Percentiles rank a stretch among this genome's conserved stretches.
Evolutionary conservation across 2,888 invertebrate genomes (phyloP).

Genomic region (Chymomyza amoena): DNA sequence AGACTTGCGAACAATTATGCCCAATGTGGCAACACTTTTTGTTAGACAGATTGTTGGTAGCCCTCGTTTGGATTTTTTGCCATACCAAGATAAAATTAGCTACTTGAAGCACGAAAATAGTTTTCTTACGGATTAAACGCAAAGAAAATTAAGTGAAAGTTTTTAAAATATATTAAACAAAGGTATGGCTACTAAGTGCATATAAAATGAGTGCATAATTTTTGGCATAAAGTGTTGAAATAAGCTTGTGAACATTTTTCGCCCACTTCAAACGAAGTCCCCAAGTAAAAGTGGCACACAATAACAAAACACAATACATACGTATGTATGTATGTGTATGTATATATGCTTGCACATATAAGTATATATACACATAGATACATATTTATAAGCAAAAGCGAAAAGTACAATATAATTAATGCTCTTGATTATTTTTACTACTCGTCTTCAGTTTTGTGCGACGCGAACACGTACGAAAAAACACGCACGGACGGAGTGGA

Average conservation of each 20-base stretch:
- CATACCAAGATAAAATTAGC: slow-evolving; percentile 4
- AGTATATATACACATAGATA: neutral
- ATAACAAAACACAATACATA: slow-evolving; percentile 24
- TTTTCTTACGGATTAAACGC: neutral
- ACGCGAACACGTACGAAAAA: slow-evolving; percentile 1
- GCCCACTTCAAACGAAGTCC: slow-evolving; percentile 3
- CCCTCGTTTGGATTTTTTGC: slow-evolving; percentile 17
- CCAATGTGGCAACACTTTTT: slow-evolving; percentile 25
- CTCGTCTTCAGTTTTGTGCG: slow-evolving; percentile 25
- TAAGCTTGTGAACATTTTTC: slow-evolving; percentile 1
- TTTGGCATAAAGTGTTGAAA: neutral
- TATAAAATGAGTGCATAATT: neutral
- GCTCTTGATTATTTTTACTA: slow-evolving; percentile 15
- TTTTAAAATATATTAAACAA: neutral
- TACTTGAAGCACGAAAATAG: neutral
- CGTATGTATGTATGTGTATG: neutral
- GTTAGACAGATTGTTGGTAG: neutral
- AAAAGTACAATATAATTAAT: slow-evolving; percentile 26
- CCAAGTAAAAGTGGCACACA: slow-evolving; percentile 37
- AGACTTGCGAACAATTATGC: neutral
- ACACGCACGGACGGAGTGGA: slow-evolving; percentile 16
- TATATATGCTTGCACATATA: neutral
- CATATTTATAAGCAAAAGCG: slow-evolving; percentile 8
- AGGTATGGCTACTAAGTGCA: slow-evolving; percentile 13
- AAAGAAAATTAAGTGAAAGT: slow-evolving; percentile 1